Evolutionary conservation across 2,113 vertebrate species (phyloP).

Genomic region (Lepidiolamprologus cunningtoni): DNA sequence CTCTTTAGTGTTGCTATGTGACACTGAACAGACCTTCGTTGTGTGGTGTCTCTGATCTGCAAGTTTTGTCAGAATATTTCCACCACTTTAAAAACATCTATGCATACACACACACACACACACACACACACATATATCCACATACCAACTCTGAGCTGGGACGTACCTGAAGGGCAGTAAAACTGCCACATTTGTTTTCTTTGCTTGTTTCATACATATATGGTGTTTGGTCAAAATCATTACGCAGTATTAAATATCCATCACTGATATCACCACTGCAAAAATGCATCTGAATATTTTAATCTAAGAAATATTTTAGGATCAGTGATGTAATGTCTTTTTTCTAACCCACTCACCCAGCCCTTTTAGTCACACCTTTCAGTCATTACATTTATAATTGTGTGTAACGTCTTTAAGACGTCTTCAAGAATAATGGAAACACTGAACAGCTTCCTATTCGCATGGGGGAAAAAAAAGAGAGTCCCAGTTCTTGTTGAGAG

Average conservation of each 20-base stretch:
- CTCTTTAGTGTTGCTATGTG: conserved; percentile 1
- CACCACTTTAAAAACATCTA: conserved; percentile 26
- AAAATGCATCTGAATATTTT: neutral
- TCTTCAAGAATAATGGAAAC: neutral
- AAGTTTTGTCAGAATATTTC: conserved; percentile 28
- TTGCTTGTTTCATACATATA: neutral
- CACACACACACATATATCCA: neutral
- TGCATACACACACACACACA: neutral
- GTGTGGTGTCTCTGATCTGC: conserved; percentile 7
- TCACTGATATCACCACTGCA: neutral
- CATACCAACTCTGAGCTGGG: neutral
- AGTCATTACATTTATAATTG: neutral
- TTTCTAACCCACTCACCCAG: neutral
- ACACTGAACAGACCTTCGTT: conserved; percentile 34
- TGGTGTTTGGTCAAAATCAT: neutral
- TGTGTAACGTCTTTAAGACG: neutral
- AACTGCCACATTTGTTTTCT: neutral
- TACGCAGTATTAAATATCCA: neutral
- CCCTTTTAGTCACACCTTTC: neutral
- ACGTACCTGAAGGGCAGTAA: neutral
- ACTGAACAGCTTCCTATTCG: neutral
- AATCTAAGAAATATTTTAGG: neutral
- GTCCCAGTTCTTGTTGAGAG: neutral
- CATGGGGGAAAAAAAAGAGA: rapidly evolving
- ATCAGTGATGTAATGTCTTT: neutral